phyloP scores from a whole-genome alignment of 2,888 invertebrate genomes.

The Stomorhina lunata region DNA sequence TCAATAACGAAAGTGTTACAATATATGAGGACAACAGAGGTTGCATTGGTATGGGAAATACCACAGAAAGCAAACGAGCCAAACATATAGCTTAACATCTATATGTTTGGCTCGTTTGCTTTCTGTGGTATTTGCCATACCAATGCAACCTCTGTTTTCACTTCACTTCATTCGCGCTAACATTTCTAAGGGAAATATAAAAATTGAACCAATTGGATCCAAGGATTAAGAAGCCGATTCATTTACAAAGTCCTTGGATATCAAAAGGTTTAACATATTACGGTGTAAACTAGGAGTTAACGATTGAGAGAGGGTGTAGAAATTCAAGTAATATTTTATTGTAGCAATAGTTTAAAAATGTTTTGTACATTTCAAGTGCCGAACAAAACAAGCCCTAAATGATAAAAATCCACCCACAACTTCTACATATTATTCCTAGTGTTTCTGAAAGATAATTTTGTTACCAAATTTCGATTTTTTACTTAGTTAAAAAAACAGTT shows the following conservation, averaged over 20 bases:
- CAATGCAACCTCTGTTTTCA: no score
- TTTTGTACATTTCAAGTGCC: no score
- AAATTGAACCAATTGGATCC: neutral
- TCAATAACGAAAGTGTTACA: neutral
- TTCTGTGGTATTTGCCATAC: neutral
- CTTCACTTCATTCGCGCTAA: neutral
- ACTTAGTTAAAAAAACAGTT: no score
- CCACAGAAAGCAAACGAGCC: neutral
- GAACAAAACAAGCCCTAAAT: no score
- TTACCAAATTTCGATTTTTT: no score
- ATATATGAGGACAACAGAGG: neutral
- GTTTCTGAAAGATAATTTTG: no score
- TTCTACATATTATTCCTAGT: no score
- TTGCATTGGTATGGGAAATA: no score
- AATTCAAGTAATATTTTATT: no score
- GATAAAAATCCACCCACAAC: no score
- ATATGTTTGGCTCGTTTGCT: neutral
- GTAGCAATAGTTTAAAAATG: no score
- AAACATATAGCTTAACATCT: neutral
- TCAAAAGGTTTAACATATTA: neutral
- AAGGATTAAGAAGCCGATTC: neutral
- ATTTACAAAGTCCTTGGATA: neutral
- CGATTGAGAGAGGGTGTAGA: neutral
- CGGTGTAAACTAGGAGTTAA: neutral
- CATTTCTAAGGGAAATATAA: neutral